Evolutionary conservation across 1,140 invertebrate genomes (phyloP).

Genomic region (Aphidius ervi): DNA sequence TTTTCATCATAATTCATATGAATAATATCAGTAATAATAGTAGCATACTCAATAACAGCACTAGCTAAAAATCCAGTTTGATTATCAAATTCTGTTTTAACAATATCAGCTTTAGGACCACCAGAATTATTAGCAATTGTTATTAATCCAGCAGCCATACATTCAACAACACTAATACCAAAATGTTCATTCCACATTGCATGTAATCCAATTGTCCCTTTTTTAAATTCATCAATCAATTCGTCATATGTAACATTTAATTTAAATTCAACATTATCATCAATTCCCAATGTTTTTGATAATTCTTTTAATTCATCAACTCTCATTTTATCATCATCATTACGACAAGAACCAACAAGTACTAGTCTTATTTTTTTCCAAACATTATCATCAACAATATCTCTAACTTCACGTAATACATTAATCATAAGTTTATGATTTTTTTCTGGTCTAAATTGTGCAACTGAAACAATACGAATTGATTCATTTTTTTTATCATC

Average conservation of each 20-base stretch:
- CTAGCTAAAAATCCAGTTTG: constrained; percentile 78
- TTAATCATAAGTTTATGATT: constrained; percentile 91
- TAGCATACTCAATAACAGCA: constrained; percentile 77
- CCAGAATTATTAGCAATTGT: constrained; percentile 94
- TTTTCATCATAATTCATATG: constrained; percentile 61
- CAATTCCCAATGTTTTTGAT: constrained; percentile 74
- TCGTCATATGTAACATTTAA: constrained; percentile 81
- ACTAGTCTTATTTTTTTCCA: constrained; percentile 72
- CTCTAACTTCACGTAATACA: constrained; percentile 75
- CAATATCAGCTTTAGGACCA: constrained; percentile 88
- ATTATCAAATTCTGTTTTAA: constrained; percentile 68
- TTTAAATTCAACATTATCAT: constrained; percentile 84
- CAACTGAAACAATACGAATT: constrained; percentile 85
- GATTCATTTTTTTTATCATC: constrained; percentile 52
- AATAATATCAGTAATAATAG: constrained; percentile 70
- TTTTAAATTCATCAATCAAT: constrained; percentile 70
- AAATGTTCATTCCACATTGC: constrained; percentile 99
- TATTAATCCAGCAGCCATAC: constrained; percentile 95
- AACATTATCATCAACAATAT: constrained; percentile 62
- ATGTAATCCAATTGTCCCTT: constrained; percentile 80
- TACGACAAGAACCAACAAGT: constrained; percentile 89
- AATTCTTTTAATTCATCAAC: constrained; percentile 82
- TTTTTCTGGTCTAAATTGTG: constrained; percentile 97
- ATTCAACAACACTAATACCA: constrained; percentile 96
- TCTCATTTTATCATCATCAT: constrained; percentile 75